Evolutionary conservation across 2,888 invertebrate species (phyloP).

Genomic region (Plagodis dolabraria): DNA sequence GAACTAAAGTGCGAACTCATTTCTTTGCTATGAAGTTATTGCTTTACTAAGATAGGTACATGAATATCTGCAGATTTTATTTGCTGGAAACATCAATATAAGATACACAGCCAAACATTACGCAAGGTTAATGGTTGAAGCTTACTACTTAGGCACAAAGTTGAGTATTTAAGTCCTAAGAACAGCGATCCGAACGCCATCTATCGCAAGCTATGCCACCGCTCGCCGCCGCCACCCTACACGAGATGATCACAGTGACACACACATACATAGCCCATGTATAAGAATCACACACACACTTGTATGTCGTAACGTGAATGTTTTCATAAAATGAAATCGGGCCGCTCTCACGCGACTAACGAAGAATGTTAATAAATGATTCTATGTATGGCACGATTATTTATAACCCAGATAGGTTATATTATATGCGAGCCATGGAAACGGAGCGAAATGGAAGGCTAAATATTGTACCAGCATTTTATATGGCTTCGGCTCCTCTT

Average conservation of each 20-base stretch:
- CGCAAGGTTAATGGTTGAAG: not conserved
- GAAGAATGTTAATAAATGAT: constrained; percentile 50
- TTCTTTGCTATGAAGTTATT: too few relatives aligned
- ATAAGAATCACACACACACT: constrained; percentile 9
- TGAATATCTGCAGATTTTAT: too few relatives aligned
- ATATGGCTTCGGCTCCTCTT: not conserved
- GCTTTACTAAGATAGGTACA: too few relatives aligned
- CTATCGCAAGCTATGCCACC: constrained; percentile 32
- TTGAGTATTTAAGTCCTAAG: constrained; percentile 1
- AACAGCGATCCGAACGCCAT: constrained; percentile 28
- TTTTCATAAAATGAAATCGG: constrained; percentile 65
- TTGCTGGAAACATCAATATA: too few relatives aligned
- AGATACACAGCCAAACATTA: too few relatives aligned
- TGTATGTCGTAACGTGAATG: constrained; percentile 33
- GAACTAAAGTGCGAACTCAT: too few relatives aligned
- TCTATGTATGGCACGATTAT: constrained; percentile 20
- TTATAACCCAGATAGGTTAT: constrained; percentile 15
- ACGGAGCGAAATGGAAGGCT: not conserved
- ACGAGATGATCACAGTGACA: constrained; percentile 9
- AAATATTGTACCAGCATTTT: not conserved
- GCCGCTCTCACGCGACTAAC: constrained; percentile 49
- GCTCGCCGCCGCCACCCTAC: constrained; percentile 14
- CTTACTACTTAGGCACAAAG: not conserved
- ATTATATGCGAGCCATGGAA: constrained; percentile 2
- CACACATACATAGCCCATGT: constrained; percentile 9